Evolutionary conservation across 2,113 vertebrate species (phyloP).

Genomic region (Osmerus mordax): DNA sequence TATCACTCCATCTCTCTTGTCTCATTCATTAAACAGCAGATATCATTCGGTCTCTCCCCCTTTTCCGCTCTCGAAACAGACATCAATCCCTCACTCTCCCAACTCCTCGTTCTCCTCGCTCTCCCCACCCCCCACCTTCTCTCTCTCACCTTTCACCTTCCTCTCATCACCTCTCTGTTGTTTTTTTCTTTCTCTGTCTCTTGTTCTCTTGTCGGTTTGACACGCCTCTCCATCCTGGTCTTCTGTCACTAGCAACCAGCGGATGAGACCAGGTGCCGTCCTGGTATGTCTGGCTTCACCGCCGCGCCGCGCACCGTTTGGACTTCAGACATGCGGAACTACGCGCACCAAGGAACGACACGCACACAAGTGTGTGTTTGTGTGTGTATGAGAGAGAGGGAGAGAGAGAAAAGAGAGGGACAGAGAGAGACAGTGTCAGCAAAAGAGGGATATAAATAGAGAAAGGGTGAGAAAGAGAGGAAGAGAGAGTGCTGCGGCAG

Average conservation of each 20-base stretch:
- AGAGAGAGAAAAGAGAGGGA: constrained; percentile 7
- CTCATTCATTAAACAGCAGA: no score
- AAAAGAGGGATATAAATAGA: not conserved
- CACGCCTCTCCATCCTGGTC: not conserved
- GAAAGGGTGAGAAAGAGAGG: not conserved
- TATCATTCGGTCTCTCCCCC: no score
- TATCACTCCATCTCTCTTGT: not conserved
- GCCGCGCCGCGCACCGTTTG: no score
- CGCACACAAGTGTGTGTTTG: not conserved
- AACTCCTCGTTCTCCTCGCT: not conserved
- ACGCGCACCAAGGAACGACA: not conserved
- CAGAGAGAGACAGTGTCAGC: constrained; percentile 4
- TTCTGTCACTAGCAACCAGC: not conserved
- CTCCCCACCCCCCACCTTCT: not conserved
- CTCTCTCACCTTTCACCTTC: not conserved
- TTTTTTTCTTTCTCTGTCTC: not conserved
- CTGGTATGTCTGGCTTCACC: not conserved
- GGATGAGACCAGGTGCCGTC: not conserved
- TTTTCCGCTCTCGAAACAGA: not conserved
- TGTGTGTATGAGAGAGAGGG: not conserved
- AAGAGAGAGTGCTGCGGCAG: not conserved
- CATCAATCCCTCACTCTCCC: not conserved
- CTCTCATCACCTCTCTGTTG: no score
- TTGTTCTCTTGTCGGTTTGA: not conserved
- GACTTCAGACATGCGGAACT: no score